Evolutionary conservation across 1,140 invertebrate genomes (phyloP).

Genomic region (Brachionus angularis): DNA sequence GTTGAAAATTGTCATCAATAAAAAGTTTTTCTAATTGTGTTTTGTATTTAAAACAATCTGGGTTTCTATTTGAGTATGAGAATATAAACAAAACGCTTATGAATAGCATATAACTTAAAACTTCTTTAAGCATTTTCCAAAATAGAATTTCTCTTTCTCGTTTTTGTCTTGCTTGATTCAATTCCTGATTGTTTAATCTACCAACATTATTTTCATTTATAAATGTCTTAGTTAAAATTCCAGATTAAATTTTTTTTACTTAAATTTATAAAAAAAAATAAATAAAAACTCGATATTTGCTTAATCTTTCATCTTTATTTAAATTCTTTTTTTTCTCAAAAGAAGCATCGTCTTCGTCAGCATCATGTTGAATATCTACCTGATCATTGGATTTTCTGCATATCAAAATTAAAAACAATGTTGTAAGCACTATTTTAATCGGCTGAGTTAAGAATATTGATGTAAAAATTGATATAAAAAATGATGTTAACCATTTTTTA

Average conservation of each 20-base stretch:
- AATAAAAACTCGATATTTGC: slow-evolving; percentile 6
- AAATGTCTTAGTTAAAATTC: no score
- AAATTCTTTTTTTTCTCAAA: slow-evolving; percentile 46
- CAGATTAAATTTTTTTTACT: no score
- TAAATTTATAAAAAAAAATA: no score
- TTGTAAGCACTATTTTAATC: slow-evolving; percentile 19
- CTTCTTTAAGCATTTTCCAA: slow-evolving; percentile 50
- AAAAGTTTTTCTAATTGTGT: slow-evolving; percentile 36
- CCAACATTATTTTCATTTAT: neutral
- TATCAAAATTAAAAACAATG: slow-evolving; percentile 27
- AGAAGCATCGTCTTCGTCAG: slow-evolving; percentile 48
- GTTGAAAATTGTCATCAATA: slow-evolving; percentile 1
- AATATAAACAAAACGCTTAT: slow-evolving; percentile 15
- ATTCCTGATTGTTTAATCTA: neutral
- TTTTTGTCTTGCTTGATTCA: slow-evolving; percentile 44
- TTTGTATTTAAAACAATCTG: slow-evolving; percentile 49
- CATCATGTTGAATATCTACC: slow-evolving; percentile 45
- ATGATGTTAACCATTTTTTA: slow-evolving; percentile 62
- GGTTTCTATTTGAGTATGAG: neutral
- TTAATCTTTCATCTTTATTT: neutral
- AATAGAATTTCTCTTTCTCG: slow-evolving; percentile 26
- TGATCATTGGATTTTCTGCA: slow-evolving; percentile 35
- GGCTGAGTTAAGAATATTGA: slow-evolving; percentile 63
- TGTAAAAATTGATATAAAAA: slow-evolving; percentile 62
- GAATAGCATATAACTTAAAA: slow-evolving; percentile 48